Evolutionary conservation across 2,113 vertebrate species (phyloP).

Genomic region (Brienomyrus longianalis): DNA sequence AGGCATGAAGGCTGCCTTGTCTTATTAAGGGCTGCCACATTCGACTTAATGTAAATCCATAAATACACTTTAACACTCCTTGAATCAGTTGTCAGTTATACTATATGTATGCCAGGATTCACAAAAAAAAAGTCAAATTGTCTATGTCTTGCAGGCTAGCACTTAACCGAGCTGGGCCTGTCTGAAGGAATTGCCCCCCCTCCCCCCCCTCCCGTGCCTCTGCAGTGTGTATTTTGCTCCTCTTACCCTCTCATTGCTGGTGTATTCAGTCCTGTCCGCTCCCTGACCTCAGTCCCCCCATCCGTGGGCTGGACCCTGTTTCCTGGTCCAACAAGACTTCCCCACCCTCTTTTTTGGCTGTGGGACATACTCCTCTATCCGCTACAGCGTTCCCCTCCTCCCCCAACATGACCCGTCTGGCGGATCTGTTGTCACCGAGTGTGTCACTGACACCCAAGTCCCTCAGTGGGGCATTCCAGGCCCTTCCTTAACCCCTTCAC

Average conservation of each 20-base stretch:
- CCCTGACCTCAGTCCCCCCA: not conserved
- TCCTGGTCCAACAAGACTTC: not conserved
- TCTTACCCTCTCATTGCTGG: conserved; percentile 2
- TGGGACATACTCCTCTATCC: not conserved
- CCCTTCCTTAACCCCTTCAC: conserved; percentile 49
- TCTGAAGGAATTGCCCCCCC: not conserved
- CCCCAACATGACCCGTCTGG: conserved; percentile 8
- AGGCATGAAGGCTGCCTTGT: not conserved
- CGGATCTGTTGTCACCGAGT: conserved; percentile 50
- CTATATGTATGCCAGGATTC: not conserved
- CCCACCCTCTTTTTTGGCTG: conserved; percentile 17
- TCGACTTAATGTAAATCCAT: conserved; percentile 3
- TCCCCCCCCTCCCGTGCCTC: not conserved
- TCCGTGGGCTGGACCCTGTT: not conserved
- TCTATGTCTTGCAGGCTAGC: not conserved
- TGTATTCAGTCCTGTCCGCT: conserved; percentile 11
- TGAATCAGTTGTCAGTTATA: not conserved
- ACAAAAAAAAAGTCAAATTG: not conserved
- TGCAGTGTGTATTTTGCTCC: conserved; percentile 9
- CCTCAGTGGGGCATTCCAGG: conserved; percentile 25
- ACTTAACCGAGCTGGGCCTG: not conserved
- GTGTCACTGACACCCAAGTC: conserved; percentile 57
- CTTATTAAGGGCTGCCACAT: not conserved
- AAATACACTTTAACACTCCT: not conserved
- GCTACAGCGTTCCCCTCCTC: not conserved